Conservation (phyloP, 2,888 invertebrate species). For the Ennomos erosarius region DNA sequence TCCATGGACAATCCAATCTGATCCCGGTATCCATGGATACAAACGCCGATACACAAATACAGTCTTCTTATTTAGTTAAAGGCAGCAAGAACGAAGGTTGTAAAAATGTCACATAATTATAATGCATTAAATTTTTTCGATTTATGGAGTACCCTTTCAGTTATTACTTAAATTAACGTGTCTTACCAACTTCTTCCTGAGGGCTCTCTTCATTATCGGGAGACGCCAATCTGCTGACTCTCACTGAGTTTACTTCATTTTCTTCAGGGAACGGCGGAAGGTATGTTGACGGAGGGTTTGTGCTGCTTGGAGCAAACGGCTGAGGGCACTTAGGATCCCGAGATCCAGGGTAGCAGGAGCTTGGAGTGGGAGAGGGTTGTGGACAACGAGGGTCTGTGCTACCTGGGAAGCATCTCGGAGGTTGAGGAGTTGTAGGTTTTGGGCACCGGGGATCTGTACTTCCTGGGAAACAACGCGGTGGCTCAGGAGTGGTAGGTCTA, state of each 20-base stretch:
- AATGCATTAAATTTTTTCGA: too few relatives aligned
- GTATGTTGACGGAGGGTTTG: constrained; percentile 76
- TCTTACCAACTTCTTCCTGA: constrained; percentile 65
- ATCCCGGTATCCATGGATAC: too few relatives aligned
- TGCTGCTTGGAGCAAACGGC: constrained; percentile 72
- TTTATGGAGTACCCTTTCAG: background rate
- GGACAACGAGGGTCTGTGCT: constrained; percentile 58
- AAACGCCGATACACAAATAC: too few relatives aligned
- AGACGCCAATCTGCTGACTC: constrained; percentile 57
- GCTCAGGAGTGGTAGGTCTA: constrained; percentile 39
- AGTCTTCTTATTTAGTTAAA: too few relatives aligned
- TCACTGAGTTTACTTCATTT: constrained; percentile 67
- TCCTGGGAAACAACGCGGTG: constrained; percentile 46
- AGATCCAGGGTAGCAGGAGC: constrained; percentile 75
- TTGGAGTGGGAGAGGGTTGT: constrained; percentile 60
- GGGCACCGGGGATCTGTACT: constrained; percentile 59
- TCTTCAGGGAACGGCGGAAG: constrained; percentile 76
- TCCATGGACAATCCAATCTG: too few relatives aligned
- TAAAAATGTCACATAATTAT: too few relatives aligned
- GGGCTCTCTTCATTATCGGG: constrained; percentile 63
- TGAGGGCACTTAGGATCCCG: constrained; percentile 73
- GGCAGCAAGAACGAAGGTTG: too few relatives aligned
- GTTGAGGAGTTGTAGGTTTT: constrained; percentile 50
- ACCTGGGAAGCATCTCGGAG: constrained; percentile 58
- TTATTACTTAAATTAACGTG: background rate